Evolutionary conservation across 2,888 invertebrate species (phyloP).

Genomic region (Trachelus tabidus): DNA sequence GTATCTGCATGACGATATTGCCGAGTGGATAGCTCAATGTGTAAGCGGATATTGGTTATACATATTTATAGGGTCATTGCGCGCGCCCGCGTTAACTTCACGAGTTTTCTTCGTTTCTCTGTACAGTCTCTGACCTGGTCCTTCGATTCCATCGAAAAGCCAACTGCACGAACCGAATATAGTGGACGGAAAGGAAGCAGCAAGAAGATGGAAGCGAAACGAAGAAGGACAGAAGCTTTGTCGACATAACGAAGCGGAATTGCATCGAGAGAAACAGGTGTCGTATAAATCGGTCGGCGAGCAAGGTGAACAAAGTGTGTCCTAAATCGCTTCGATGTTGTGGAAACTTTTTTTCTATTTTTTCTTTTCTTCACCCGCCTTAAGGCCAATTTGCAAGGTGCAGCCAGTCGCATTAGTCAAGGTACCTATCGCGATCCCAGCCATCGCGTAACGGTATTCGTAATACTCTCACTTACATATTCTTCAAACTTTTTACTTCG

Average conservation of each 20-base stretch:
- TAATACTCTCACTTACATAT: neutral
- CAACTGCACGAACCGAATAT: neutral
- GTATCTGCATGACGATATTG: conserved; percentile 50
- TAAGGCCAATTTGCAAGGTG: conserved; percentile 64
- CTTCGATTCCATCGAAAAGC: neutral
- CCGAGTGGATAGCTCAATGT: conserved; percentile 45
- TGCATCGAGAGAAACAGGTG: conserved; percentile 7
- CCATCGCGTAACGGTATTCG: conserved; percentile 63
- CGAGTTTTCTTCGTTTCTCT: neutral
- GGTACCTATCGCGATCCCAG: conserved; percentile 49
- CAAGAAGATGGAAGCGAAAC: neutral
- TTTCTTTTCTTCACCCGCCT: conserved; percentile 14
- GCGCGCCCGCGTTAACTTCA: neutral
- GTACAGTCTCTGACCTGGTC: neutral
- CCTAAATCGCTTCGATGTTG: conserved; percentile 46
- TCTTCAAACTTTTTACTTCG: neutral
- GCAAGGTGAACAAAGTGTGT: conserved; percentile 43
- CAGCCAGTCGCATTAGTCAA: conserved; percentile 64
- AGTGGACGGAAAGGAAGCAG: neutral
- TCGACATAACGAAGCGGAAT: neutral
- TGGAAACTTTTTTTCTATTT: conserved; percentile 42
- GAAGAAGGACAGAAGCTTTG: neutral
- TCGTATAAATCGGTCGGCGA: conserved; percentile 15
- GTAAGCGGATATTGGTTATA: conserved; percentile 58
- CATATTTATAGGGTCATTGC: conserved; percentile 49